phyloP scores from a whole-genome alignment of 1,140 invertebrate genomes.

The Oryzaephilus surinamensis region DNA sequence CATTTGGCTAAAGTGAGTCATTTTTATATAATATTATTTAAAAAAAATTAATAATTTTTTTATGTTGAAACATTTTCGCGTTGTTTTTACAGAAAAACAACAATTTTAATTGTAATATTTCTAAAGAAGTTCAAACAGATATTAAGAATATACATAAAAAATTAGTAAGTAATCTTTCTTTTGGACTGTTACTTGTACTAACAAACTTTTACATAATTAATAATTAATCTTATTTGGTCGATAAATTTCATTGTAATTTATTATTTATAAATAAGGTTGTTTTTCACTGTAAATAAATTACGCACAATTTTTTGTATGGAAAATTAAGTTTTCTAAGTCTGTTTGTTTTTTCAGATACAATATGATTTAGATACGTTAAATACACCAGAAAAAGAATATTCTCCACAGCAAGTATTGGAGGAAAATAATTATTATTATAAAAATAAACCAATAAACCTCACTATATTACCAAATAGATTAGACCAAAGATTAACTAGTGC shows the following conservation, averaged over 20 bases:
- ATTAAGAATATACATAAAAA: constrained; percentile 30
- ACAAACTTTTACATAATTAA: too few relatives aligned
- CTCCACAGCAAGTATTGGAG: background rate
- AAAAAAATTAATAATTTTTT: background rate
- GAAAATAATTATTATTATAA: too few relatives aligned
- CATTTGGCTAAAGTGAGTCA: constrained; percentile 40
- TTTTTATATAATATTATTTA: background rate
- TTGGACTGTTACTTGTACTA: too few relatives aligned
- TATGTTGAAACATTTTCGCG: background rate
- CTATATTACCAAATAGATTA: constrained; percentile 2
- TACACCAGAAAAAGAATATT: constrained; percentile 9
- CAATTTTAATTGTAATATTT: constrained; percentile 1
- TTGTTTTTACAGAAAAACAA: constrained; percentile 23
- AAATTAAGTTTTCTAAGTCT: too few relatives aligned
- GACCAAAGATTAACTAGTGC: constrained; percentile 26
- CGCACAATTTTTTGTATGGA: too few relatives aligned
- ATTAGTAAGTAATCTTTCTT: constrained; percentile 26
- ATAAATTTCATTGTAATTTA: too few relatives aligned
- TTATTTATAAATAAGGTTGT: too few relatives aligned
- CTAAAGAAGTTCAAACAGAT: constrained; percentile 32
- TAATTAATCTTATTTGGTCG: too few relatives aligned
- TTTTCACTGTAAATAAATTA: too few relatives aligned
- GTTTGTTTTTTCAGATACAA: constrained; percentile 23
- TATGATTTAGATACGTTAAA: constrained; percentile 19
- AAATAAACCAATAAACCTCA: background rate